Evolutionary conservation across 2,888 invertebrate species (phyloP), one percentile per base, ranked within the genome.

Genomic region (Amphiduros pacificus): DNA sequence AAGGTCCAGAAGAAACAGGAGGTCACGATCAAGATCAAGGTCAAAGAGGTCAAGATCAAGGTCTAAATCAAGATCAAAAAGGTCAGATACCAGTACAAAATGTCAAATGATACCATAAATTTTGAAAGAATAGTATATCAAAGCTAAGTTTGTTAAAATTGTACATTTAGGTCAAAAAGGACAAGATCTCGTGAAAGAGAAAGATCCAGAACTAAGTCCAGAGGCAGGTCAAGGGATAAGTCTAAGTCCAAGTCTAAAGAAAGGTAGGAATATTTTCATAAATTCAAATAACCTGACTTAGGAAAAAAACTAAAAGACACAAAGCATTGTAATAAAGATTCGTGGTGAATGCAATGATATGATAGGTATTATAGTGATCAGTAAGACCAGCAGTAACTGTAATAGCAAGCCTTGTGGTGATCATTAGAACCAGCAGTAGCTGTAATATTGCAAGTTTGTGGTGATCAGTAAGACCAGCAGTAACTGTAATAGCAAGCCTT

Each of bases 1-100:
- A 44, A 61, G 71, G 51, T 72, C 72, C 11, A 64, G 71, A 31
- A n/a, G n/a, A 22, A 56, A 49, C 29, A 49, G 50, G 20, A 29
- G 58, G 24, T 44, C 44, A 56, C 9, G 56, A n/a, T 58, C 58
- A 49, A 29, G 44, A 28, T 56, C 56, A 41, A n/a, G 58, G 11
- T 50, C 50, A 5, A 24, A 51, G 9, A n/a, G 51, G 26, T 51
- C 51, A 17, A 9, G 51, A 6, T 51, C 51, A 51, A 51, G 51
- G 51, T 51, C n/a, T 11, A 17, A 48, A 36, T 55, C 55, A 20
- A 54, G 29, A 22, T 54, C 54, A 17, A 55, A 55, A 41, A 22
- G 55, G 55, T 55, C 5, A 54, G 54, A 36, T 11, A 36, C 9
- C 17, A 36, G 36, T 36, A 36, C 36, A 36, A 36, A 36, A 36